Conservation (phyloP, 2,113 vertebrate genomes). For the Mustela lutreola region DNA sequence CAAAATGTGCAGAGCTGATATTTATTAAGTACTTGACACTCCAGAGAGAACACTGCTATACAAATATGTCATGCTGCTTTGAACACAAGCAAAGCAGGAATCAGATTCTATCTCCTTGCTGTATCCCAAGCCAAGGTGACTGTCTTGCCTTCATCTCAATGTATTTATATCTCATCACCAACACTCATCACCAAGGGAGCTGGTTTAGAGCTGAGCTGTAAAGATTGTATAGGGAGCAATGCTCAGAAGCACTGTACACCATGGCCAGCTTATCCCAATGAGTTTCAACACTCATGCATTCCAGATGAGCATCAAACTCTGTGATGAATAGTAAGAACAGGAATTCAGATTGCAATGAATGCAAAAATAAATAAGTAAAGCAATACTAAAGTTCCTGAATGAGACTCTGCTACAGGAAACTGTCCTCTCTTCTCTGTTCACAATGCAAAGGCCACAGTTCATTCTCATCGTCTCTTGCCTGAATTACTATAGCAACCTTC, state of each 20-base stretch:
- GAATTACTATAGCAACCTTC: neutral
- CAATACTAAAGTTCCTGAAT: neutral
- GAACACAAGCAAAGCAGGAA: constrained; percentile 72
- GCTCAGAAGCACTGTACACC: neutral
- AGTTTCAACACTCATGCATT: constrained; percentile 53
- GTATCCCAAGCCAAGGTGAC: constrained; percentile 67
- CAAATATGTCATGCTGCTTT: constrained; percentile 74
- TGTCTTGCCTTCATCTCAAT: constrained; percentile 41
- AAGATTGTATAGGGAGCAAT: neutral
- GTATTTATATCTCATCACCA: constrained; percentile 57
- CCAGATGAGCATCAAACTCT: constrained; percentile 51
- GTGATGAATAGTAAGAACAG: constrained; percentile 32
- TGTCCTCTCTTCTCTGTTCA: neutral
- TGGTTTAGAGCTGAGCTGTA: neutral
- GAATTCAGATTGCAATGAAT: constrained; percentile 21
- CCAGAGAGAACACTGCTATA: constrained; percentile 67
- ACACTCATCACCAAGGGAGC: constrained; percentile 32
- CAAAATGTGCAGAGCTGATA: constrained; percentile 69
- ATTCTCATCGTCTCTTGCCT: constrained; percentile 7
- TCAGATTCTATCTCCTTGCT: constrained; percentile 67
- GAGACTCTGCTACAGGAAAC: neutral
- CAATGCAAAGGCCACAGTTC: constrained; percentile 1
- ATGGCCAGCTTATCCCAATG: neutral
- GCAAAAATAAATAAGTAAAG: constrained; percentile 31
- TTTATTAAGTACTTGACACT: constrained; percentile 72